Conservation (phyloP, 1,140 invertebrate genomes). For the Drosophila pseudoananassae region DNA sequence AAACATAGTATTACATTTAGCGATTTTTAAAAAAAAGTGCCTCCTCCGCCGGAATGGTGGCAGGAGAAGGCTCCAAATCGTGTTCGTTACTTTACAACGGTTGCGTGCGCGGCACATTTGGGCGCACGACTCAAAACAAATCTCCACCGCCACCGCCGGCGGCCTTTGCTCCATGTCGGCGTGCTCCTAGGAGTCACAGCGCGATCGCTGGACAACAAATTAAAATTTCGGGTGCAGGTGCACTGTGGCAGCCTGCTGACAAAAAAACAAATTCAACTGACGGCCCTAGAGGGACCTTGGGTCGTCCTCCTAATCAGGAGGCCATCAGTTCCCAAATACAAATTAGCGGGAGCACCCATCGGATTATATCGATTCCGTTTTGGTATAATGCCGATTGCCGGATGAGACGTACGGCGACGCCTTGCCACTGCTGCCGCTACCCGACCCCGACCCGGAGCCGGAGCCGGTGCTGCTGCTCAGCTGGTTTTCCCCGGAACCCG, state of each 20-base stretch:
- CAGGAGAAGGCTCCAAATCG: conserved; percentile 21
- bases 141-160: conserved; percentile 34
- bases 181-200: conserved; percentile 27
- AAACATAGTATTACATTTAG: conserved; percentile 55
- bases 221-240: conserved; percentile 69
- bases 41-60: conserved; percentile 11
- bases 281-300: conserved; percentile 7
- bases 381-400: conserved; percentile 63
- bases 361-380: conserved; percentile 81
- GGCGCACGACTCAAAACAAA: conserved; percentile 68
- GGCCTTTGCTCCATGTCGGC: conserved; percentile 38
- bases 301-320: conserved; percentile 1
- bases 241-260: conserved; percentile 45
- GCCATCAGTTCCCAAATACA: conserved; percentile 70
- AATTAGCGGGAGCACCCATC: conserved; percentile 43
- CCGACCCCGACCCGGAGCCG: conserved; percentile 24
- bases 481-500: conserved; percentile 49
- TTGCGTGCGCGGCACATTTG: conserved; percentile 18
- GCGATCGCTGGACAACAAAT: conserved; percentile 63
- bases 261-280: conserved; percentile 78
- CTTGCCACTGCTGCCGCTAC: conserved; percentile 47
- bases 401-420: conserved; percentile 46
- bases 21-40: conserved; percentile 48
- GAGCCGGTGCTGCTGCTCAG: conserved; percentile 41
- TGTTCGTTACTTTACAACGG: conserved; percentile 49